phyloP scores from a whole-genome alignment of 64 coral and sea anemone species.

The Stichodactyla helianthus region DNA sequence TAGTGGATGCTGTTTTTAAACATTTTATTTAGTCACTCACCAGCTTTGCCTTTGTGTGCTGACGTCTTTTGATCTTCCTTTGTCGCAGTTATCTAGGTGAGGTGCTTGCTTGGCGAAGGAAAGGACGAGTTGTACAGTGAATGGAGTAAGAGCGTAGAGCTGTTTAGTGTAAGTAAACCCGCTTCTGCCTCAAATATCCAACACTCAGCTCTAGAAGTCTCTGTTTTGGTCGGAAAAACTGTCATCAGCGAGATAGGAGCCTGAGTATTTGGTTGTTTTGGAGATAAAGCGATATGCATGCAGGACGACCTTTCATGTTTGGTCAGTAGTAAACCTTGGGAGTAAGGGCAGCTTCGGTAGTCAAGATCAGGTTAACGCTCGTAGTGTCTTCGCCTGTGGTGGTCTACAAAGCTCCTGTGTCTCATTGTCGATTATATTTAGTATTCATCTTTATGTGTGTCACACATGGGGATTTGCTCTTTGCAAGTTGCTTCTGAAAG shows the following conservation, averaged over 20 bases:
- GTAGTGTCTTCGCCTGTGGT: neutral
- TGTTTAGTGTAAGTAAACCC: conserved; percentile 37
- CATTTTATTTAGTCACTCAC: neutral
- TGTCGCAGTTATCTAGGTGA: conserved; percentile 33
- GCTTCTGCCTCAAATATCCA: conserved; percentile 13
- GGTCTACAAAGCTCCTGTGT: neutral
- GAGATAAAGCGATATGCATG: conserved; percentile 9
- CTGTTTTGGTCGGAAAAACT: neutral
- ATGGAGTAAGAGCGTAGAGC: conserved; percentile 60
- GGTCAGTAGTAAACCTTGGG: neutral
- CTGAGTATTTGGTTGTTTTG: conserved; percentile 20
- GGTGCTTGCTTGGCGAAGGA: conserved; percentile 40
- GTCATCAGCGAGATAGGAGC: neutral
- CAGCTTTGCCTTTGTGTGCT: neutral
- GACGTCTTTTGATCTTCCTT: conserved; percentile 14
- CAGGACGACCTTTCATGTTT: conserved; percentile 4
- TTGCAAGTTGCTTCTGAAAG: neutral
- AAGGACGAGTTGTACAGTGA: conserved; percentile 46
- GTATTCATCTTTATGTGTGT: neutral
- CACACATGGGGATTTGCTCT: neutral
- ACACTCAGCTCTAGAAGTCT: conserved; percentile 15
- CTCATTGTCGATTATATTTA: neutral
- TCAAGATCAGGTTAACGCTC: conserved; percentile 5
- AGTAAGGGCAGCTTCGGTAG: conserved; percentile 5
- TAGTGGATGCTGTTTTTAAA: conserved; percentile 22